Base-by-base conservation (phyloP, 1,140 invertebrate genomes). In the Drosophila biarmipes region DNA sequence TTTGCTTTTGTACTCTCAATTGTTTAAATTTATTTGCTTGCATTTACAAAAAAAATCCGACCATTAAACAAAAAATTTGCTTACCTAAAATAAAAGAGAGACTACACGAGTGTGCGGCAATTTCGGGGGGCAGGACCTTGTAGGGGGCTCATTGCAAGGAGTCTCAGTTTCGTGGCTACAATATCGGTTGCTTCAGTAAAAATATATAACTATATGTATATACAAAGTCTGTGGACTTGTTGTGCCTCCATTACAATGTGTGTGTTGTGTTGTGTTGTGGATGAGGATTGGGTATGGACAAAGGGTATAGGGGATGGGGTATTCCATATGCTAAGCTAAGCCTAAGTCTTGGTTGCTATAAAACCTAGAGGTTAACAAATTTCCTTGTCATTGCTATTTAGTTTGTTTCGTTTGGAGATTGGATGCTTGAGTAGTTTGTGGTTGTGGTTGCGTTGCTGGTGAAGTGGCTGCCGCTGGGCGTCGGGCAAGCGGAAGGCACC, bases 321-420 rank as follows among this genome's bases (percentile, higher is more conserved):
- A 29, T 42, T 42, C 37, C 62, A 43, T 66, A 46, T 19, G 58
- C 77, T 85, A 75, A 74, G 69, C 78, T 87, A 87, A 71, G 61
- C 78, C 81, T 87, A 78, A 59, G 66, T 80, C 69, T 62, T 73
- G 58, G 55, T 48, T 81, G 76, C 68, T 77, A 57, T 73, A 71
- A 64, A 61, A 69, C 43, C 57, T 82, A 79, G 56, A 62, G 56
- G 48, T 64, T 73, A 77, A 74, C 73, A 59, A 54, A 59, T 52
- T 73, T 77, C 64, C 35, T 67, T 67, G 59, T 62, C 57, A 43
- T 74, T 54, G 59, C 59, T 15, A 54, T 45, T 46, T 46, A 42
- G 31, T 40, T 63, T 43, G 48, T 61, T 45, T 45, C 24, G 34
- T 46, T 24, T 46, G 38, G 64, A 67, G 56, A 61, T 61, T 51